These are phyloP conservation scores for Carollia perspicillata DNA, from an alignment of 2,113 vertebrate species.

Conservation along the genomic window DNA sequence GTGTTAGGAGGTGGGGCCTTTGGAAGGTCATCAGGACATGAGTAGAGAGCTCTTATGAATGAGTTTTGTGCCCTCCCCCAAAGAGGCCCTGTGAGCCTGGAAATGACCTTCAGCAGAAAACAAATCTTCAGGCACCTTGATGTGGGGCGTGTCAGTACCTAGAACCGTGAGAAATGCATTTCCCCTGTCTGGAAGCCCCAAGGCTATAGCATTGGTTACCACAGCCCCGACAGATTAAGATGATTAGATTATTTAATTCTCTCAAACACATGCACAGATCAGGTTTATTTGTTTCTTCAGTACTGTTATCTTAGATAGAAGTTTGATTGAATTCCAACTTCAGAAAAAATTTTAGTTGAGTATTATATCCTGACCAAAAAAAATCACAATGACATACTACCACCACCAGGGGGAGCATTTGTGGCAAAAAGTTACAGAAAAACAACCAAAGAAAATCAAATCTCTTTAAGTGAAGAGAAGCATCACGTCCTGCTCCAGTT, in stretches of 20 bases:
- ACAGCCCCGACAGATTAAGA: neutral
- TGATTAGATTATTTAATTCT: neutral
- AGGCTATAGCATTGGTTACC: neutral
- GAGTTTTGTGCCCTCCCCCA: too few species aligned
- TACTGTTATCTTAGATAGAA: neutral
- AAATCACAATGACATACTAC: neutral
- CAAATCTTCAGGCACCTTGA: neutral
- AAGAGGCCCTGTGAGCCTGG: neutral
- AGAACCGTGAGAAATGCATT: neutral
- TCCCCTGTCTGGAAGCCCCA: neutral
- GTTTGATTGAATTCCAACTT: neutral
- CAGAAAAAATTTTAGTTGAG: neutral
- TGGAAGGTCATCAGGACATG: too few species aligned
- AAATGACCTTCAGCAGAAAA: too few species aligned
- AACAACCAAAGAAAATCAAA: neutral
- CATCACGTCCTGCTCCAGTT: neutral
- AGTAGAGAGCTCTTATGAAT: too few species aligned
- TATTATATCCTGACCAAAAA: neutral
- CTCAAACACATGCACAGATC: neutral
- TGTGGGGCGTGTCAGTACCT: neutral
- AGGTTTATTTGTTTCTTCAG: neutral
- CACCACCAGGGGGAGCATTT: neutral
- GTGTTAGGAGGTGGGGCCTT: too few species aligned
- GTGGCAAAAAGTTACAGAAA: neutral
- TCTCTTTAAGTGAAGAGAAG: neutral